Percentiles rank a stretch among this genome's conserved stretches.
These are phyloP conservation scores for Platycercus adscitus DNA, from an alignment of 2,113 vertebrate genomes.

Conservation along the genomic window DNA sequence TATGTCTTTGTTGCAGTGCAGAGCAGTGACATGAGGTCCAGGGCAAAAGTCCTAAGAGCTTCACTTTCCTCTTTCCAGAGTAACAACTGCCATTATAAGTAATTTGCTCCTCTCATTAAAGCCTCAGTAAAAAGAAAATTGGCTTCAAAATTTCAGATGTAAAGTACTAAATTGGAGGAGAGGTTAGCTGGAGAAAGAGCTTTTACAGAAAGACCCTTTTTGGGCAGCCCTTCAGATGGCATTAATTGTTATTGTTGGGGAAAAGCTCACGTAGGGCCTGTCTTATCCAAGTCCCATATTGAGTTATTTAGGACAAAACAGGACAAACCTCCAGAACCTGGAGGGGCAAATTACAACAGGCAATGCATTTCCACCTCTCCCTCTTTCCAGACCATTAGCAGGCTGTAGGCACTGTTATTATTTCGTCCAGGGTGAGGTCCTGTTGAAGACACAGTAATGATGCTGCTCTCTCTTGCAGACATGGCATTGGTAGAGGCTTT, in stretches of 20 bases:
- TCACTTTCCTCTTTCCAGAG: neutral
- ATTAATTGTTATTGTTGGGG: neutral
- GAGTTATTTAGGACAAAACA: neutral
- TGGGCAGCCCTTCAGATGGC: slow-evolving; percentile 5
- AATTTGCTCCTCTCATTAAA: slow-evolving; percentile 40
- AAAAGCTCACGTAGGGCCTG: neutral
- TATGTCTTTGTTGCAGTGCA: neutral
- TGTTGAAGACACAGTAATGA: accelerated
- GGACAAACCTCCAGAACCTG: neutral
- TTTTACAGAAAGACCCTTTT: neutral
- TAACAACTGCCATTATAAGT: slow-evolving; percentile 26
- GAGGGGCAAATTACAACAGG: neutral
- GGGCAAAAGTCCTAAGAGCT: neutral
- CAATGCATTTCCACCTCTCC: neutral
- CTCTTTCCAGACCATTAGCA: neutral
- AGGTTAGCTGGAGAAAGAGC: slow-evolving; percentile 11
- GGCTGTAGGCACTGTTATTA: neutral
- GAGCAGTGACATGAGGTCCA: neutral
- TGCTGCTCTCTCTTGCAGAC: neutral
- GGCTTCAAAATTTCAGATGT: slow-evolving; percentile 23
- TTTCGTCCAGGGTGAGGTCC: neutral
- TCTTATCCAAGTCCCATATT: neutral
- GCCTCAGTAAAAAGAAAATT: slow-evolving; percentile 19
- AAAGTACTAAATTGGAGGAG: slow-evolving; percentile 26
- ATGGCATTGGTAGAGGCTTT: neutral